A percentile compares a stretch with the other conserved stretches of the same genome.
Evolutionary conservation across 1,140 invertebrate genomes (phyloP).

Genomic region (Sminthurides bifidus): DNA sequence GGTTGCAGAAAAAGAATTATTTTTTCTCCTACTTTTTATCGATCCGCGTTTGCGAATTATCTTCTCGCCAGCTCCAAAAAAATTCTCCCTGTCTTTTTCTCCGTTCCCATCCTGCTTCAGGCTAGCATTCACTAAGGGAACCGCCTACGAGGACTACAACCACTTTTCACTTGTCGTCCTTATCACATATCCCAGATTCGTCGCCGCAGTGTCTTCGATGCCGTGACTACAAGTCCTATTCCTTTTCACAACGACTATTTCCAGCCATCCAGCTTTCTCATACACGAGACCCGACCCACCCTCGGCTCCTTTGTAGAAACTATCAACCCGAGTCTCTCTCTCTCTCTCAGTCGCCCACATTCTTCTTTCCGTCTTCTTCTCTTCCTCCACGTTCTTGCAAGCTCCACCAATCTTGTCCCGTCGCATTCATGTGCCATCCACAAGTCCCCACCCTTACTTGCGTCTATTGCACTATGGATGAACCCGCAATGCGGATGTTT

Average conservation of each 20-base stretch:
- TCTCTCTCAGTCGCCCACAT: not conserved
- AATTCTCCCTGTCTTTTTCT: not conserved
- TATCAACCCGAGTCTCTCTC: not conserved
- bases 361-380: not conserved
- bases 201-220: too few relatives aligned
- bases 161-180: too few relatives aligned
- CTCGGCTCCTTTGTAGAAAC: not conserved
- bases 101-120: too few relatives aligned
- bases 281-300: not conserved
- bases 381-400: not conserved
- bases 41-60: constrained; percentile 10
- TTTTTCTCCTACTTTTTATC: constrained; percentile 13
- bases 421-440: not conserved
- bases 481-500: constrained; percentile 8
- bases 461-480: not conserved
- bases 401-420: not conserved
- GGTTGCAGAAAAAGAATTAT: constrained; percentile 10
- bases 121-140: too few relatives aligned
- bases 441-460: not conserved
- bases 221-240: too few relatives aligned
- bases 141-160: too few relatives aligned
- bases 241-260: too few relatives aligned
- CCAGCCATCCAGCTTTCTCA: not conserved
- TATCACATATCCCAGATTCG: too few relatives aligned
- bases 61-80: not conserved